Percentiles rank a stretch among this genome's conserved stretches.
Conservation (phyloP, 2,888 invertebrate species). For the Operophtera brumata region DNA sequence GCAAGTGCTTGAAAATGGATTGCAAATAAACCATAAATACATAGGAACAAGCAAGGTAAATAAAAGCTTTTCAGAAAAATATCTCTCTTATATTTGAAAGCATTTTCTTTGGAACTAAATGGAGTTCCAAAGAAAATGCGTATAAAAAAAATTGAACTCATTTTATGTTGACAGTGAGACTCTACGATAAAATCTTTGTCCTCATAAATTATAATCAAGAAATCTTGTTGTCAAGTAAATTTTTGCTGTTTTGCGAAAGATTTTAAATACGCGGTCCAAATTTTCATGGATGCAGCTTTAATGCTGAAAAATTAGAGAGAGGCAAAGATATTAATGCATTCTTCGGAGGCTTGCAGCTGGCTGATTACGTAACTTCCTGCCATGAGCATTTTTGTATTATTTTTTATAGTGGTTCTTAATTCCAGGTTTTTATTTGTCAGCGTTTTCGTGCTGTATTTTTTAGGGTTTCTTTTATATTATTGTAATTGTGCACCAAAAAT, state of each 20-base stretch:
- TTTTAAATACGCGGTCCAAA: conserved; percentile 36
- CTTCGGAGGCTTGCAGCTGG: conserved; percentile 30
- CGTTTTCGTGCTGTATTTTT: too few species aligned
- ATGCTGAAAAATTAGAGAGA: conserved; percentile 53
- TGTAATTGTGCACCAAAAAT: too few species aligned
- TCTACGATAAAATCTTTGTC: conserved; percentile 16
- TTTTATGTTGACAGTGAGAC: too few species aligned
- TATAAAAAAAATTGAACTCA: too few species aligned
- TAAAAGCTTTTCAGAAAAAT: too few species aligned
- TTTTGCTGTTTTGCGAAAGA: conserved; percentile 17
- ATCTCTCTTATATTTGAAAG: too few species aligned
- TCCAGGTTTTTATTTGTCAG: not conserved
- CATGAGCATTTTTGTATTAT: not conserved
- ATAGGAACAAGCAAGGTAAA: too few species aligned
- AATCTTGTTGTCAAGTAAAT: conserved; percentile 19
- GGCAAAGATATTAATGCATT: conserved; percentile 48
- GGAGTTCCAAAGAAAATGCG: too few species aligned
- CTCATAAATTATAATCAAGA: conserved; percentile 21
- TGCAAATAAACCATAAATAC: too few species aligned
- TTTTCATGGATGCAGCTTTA: conserved; percentile 47
- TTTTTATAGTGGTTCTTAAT: not conserved
- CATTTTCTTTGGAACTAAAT: too few species aligned
- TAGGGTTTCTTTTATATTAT: too few species aligned
- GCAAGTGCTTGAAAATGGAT: too few species aligned
- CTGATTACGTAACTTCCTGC: conserved; percentile 31